Conservation (phyloP, 2,888 invertebrate species). For the Noctuana brunneofusca region DNA sequence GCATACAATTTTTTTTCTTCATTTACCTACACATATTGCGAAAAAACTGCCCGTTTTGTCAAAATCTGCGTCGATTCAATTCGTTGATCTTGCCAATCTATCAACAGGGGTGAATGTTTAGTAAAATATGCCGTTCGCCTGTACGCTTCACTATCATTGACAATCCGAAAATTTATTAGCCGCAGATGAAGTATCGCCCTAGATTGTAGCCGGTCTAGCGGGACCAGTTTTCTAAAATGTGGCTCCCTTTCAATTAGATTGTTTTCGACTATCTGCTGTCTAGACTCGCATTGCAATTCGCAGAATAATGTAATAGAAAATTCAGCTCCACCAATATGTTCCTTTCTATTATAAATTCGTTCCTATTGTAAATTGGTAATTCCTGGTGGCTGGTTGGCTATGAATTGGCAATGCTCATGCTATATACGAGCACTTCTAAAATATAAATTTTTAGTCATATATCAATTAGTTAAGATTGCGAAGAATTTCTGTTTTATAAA, state of each 20-base stretch:
- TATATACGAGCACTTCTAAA: not conserved
- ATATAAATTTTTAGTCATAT: slow-evolving; percentile 4
- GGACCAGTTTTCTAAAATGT: slow-evolving; percentile 59
- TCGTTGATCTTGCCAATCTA: not conserved
- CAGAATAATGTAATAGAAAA: slow-evolving; percentile 35
- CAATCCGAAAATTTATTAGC: slow-evolving; percentile 31
- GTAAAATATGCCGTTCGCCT: not conserved
- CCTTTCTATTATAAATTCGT: too few species aligned
- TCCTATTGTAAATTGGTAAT: too few species aligned
- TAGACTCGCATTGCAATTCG: slow-evolving; percentile 9
- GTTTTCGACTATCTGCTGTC: slow-evolving; percentile 40
- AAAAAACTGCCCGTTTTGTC: too few species aligned
- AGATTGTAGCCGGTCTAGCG: slow-evolving; percentile 51
- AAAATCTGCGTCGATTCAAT: not conserved
- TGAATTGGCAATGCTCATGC: not conserved
- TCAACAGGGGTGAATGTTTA: not conserved
- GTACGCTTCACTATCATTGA: slow-evolving; percentile 6
- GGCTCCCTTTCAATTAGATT: slow-evolving; percentile 43
- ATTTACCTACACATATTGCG: too few species aligned
- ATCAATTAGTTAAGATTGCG: slow-evolving; percentile 6
- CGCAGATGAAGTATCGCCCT: slow-evolving; percentile 47
- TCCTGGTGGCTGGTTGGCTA: too few species aligned
- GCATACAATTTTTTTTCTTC: too few species aligned
- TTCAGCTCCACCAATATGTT: slow-evolving; percentile 37
- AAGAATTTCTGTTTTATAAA: slow-evolving; percentile 36